Evolutionary conservation across 2,113 vertebrate genomes (phyloP).

Genomic region (Hipposideros armiger): DNA sequence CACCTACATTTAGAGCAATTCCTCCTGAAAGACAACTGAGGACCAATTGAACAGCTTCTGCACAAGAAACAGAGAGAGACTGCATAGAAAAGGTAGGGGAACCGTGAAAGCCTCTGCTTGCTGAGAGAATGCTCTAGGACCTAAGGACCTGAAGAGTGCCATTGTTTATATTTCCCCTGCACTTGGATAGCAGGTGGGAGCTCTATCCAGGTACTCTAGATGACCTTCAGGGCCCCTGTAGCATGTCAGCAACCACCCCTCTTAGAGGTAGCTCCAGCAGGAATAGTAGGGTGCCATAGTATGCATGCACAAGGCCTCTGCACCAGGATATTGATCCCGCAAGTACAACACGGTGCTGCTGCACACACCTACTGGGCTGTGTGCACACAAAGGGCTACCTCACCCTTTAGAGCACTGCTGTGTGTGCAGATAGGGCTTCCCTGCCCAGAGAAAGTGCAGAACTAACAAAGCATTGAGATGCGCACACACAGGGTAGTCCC

Average conservation of each 20-base stretch:
- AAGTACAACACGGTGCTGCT: neutral
- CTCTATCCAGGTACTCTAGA: neutral
- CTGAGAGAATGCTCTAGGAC: neutral
- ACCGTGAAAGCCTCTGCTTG: neutral
- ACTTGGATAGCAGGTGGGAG: neutral
- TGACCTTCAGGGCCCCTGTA: neutral
- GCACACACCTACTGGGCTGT: too few relatives aligned
- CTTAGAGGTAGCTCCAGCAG: neutral
- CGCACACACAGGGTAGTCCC: neutral
- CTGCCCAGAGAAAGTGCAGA: neutral
- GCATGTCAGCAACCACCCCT: neutral
- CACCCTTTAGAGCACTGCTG: neutral
- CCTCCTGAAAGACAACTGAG: neutral
- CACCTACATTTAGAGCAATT: neutral
- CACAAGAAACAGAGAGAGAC: neutral
- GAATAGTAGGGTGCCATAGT: neutral
- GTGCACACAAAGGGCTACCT: neutral
- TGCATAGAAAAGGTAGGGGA: neutral
- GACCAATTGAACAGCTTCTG: neutral
- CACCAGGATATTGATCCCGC: neutral
- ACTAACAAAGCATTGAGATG: neutral
- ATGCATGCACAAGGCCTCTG: neutral
- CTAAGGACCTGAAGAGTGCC: neutral
- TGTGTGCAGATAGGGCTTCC: neutral
- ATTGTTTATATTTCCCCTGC: neutral